Evolutionary conservation across 2,113 vertebrate genomes (phyloP).

Genomic region (Upupa epops): DNA sequence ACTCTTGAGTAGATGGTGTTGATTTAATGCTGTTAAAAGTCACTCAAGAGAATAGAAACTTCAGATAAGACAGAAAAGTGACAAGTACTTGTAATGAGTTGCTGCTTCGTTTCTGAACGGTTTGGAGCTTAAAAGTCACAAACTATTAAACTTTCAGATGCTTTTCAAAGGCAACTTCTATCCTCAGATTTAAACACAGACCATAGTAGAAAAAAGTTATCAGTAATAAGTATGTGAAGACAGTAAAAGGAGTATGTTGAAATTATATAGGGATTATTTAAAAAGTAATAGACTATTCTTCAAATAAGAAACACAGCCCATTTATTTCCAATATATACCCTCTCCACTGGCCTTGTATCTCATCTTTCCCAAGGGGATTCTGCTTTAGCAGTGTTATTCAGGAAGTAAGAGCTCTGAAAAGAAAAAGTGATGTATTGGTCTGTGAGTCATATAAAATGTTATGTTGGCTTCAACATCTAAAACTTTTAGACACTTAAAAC

Average conservation of each 20-base stretch:
- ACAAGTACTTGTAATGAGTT: conserved; percentile 32
- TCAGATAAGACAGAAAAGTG: conserved; percentile 16
- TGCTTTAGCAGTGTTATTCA: not conserved
- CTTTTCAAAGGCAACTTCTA: not conserved
- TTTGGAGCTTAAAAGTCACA: conserved; percentile 14
- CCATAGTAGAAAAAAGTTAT: not conserved
- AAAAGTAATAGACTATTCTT: not conserved
- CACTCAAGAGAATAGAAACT: conserved; percentile 32
- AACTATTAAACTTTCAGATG: not conserved
- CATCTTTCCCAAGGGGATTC: not conserved
- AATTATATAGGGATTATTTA: not conserved
- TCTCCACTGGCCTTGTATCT: not conserved
- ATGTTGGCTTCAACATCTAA: conserved; percentile 24
- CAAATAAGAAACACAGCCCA: not conserved
- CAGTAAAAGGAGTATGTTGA: not conserved
- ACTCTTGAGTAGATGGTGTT: conserved; percentile 20
- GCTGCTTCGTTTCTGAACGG: conserved; percentile 30
- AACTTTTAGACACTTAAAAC: conserved; percentile 17
- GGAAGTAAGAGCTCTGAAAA: not conserved
- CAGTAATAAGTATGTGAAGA: not conserved
- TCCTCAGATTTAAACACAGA: not conserved
- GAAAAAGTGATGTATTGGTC: not conserved
- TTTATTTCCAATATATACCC: not conserved
- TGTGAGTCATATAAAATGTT: not conserved
- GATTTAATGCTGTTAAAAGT: conserved; percentile 48